These are phyloP conservation scores for Lordiphosa stackelbergi DNA, from an alignment of 1,140 invertebrate genomes.

Conservation along the genomic window DNA sequence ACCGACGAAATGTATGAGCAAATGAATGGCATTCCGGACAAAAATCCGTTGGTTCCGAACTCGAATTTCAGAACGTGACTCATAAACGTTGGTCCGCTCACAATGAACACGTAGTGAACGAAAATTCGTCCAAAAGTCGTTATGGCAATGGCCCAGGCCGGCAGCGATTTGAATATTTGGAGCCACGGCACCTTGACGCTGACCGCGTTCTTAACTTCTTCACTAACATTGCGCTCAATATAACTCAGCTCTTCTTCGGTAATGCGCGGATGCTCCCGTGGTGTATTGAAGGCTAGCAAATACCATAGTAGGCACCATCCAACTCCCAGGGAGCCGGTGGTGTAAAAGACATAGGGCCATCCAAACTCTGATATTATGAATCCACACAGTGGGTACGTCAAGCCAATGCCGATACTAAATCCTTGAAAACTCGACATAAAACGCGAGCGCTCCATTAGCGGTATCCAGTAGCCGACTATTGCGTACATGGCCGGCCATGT, in stretches of 20 bases:
- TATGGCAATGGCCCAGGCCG: conserved; percentile 89
- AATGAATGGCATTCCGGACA: conserved; percentile 83
- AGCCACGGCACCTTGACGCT: conserved; percentile 83
- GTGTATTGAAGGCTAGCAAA: conserved; percentile 85
- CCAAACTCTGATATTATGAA: conserved; percentile 83
- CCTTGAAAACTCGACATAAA: conserved; percentile 89
- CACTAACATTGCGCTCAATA: conserved; percentile 82
- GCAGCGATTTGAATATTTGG: conserved; percentile 85
- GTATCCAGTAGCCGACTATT: conserved; percentile 90
- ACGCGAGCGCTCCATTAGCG: conserved; percentile 85
- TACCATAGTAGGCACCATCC: conserved; percentile 85
- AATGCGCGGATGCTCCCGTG: conserved; percentile 86
- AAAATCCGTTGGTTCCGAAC: conserved; percentile 84
- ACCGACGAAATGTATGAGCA: conserved; percentile 85
- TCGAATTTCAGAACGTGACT: conserved; percentile 83
- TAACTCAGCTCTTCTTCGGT: conserved; percentile 83
- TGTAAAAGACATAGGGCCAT: conserved; percentile 84
- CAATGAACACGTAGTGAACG: conserved; percentile 85
- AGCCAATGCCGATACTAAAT: conserved; percentile 85
- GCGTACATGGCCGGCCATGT: conserved; percentile 93
- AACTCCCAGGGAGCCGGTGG: conserved; percentile 83
- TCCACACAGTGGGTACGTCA: conserved; percentile 84
- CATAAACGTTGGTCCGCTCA: conserved; percentile 85
- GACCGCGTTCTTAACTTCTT: conserved; percentile 77
- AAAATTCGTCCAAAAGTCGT: conserved; percentile 86